Evolutionary conservation across 2,888 invertebrate genomes (phyloP).

Genomic region (Pristionchus exspectatus): DNA sequence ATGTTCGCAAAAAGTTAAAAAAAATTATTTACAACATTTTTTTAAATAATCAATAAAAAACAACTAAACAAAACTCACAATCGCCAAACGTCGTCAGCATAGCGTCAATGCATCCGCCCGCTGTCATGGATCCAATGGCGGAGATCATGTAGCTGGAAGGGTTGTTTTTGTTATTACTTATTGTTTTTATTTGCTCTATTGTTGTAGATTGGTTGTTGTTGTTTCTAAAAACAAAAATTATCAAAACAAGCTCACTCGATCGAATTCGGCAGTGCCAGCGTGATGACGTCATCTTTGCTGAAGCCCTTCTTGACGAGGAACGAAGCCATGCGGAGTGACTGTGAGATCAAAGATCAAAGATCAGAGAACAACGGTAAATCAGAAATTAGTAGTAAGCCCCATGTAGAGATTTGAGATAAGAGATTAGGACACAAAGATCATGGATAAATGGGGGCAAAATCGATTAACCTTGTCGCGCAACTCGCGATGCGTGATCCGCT

Average conservation of each 20-base stretch:
- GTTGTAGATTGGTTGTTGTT: no score
- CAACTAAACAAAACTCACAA: neutral
- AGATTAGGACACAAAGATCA: neutral
- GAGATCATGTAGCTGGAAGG: neutral
- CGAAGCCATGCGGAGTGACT: neutral
- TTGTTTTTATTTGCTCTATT: no score
- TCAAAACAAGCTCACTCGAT: neutral
- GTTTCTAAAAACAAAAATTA: no score
- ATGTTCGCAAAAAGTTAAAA: no score
- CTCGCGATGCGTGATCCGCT: neutral
- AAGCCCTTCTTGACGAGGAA: neutral
- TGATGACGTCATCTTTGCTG: neutral
- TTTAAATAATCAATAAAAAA: neutral
- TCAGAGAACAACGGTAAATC: no score
- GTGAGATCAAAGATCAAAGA: neutral
- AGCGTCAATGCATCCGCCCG: neutral
- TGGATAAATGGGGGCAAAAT: no score
- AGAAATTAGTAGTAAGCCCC: no score
- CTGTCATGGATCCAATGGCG: neutral
- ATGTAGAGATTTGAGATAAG: no score
- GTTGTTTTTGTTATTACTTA: neutral
- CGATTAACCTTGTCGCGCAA: neutral
- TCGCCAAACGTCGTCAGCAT: neutral
- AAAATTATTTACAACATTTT: no score
- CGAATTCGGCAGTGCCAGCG: neutral